Percentiles rank a stretch among this genome's conserved stretches.
Conservation (phyloP, 2,888 invertebrate genomes). For the Andrena hattorfiana region DNA sequence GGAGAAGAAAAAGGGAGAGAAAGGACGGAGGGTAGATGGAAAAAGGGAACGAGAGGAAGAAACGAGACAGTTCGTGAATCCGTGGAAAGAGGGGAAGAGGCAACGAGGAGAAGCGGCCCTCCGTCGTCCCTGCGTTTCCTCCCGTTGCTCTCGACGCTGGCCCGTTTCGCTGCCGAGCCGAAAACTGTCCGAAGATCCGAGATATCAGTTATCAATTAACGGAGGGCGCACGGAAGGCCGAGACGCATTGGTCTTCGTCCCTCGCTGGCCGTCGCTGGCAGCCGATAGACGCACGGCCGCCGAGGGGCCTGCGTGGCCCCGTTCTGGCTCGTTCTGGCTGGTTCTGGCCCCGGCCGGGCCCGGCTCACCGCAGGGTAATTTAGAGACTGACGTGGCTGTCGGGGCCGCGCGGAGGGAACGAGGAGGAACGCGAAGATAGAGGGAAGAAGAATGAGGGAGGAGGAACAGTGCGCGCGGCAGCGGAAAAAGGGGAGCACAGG, state of each 20-base stretch:
- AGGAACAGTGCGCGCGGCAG: constrained; percentile 53
- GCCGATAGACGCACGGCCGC: constrained; percentile 53
- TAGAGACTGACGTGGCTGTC: constrained; percentile 81
- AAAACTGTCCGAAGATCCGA: constrained; percentile 73
- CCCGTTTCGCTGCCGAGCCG: constrained; percentile 9
- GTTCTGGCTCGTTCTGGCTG: no score
- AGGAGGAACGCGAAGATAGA: constrained; percentile 58
- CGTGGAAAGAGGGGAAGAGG: constrained; percentile 29
- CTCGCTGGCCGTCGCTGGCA: constrained; percentile 60
- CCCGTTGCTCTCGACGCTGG: constrained; percentile 1
- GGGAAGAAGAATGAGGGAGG: constrained; percentile 66
- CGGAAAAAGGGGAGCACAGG: constrained; percentile 67
- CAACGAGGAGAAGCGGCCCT: background rate
- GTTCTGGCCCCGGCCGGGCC: constrained; percentile 8
- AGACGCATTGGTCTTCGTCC: constrained; percentile 76
- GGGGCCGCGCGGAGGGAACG: constrained; percentile 52
- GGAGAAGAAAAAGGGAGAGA: constrained; percentile 53
- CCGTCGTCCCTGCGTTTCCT: constrained; percentile 24
- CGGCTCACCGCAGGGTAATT: constrained; percentile 77
- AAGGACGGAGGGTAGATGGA: constrained; percentile 42
- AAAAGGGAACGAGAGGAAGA: constrained; percentile 39
- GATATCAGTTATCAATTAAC: constrained; percentile 84
- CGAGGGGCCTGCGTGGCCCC: constrained; percentile 25
- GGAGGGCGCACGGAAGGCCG: constrained; percentile 76
- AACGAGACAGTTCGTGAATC: constrained; percentile 58